Evolutionary conservation across 1,140 invertebrate species (phyloP).

Genomic region (Spodoptera litura): DNA sequence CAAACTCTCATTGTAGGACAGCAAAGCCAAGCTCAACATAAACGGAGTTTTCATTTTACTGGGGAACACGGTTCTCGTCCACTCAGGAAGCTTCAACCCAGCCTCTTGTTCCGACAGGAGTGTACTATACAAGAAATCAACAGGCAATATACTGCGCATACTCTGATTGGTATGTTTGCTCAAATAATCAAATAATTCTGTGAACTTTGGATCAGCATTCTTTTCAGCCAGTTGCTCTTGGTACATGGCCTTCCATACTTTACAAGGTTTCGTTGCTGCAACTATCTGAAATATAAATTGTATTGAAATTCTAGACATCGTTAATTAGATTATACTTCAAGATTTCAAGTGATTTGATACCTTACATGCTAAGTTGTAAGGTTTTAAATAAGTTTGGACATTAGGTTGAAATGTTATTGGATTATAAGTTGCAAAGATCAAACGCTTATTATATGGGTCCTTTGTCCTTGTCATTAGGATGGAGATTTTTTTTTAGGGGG

Average conservation of each 20-base stretch:
- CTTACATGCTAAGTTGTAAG: too few species aligned
- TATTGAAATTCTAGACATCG: background rate
- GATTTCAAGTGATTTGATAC: background rate
- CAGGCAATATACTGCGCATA: constrained; percentile 88
- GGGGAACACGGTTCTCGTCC: constrained; percentile 91
- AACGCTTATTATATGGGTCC: too few species aligned
- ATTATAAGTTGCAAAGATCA: too few species aligned
- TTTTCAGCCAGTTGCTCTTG: constrained; percentile 85
- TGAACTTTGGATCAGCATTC: constrained; percentile 86
- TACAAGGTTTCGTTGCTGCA: constrained; percentile 88
- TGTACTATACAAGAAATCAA: constrained; percentile 92
- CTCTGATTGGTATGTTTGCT: constrained; percentile 89
- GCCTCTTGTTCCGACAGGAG: constrained; percentile 90
- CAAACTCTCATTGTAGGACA: constrained; percentile 90
- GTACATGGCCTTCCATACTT: constrained; percentile 86
- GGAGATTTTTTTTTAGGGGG: too few species aligned
- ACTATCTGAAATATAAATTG: constrained; percentile 85
- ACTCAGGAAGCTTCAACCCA: constrained; percentile 89
- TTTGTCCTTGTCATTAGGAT: too few species aligned
- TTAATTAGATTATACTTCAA: too few species aligned
- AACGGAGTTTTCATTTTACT: constrained; percentile 89
- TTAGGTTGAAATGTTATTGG: too few species aligned
- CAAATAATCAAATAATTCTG: constrained; percentile 88
- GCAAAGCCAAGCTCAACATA: constrained; percentile 89
- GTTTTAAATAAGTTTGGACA: too few species aligned